Evolutionary conservation across 1,140 invertebrate genomes (phyloP).

Genomic region (Drosophila eugracilis): DNA sequence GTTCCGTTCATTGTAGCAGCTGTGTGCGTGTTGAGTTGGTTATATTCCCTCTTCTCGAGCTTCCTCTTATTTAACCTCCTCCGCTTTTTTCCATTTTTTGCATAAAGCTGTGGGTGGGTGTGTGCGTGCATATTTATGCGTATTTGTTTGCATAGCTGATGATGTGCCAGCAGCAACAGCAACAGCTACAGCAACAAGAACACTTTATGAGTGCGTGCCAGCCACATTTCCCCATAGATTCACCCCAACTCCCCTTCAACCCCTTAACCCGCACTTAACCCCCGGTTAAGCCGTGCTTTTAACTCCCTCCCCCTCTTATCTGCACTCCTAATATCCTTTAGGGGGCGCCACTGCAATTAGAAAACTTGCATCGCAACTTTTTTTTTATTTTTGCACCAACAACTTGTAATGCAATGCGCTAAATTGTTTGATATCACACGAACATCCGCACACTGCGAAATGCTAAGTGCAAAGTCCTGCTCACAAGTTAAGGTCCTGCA

Average conservation of each 20-base stretch:
- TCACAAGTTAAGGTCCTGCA: conserved; percentile 40
- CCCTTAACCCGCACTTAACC: conserved; percentile 8
- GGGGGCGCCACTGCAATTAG: conserved; percentile 67
- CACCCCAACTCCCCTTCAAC: neutral
- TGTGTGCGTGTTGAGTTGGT: conserved; percentile 62
- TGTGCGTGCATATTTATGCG: conserved; percentile 77
- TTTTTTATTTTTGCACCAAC: conserved; percentile 21
- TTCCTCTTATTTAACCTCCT: conserved; percentile 16
- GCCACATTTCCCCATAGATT: conserved; percentile 35
- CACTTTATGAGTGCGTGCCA: conserved; percentile 58
- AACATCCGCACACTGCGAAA: conserved; percentile 25
- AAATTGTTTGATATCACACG: conserved; percentile 71
- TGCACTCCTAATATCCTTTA: conserved; percentile 38
- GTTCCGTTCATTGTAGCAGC: conserved; percentile 18
- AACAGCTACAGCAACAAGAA: conserved; percentile 59
- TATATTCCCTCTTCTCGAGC: conserved; percentile 27
- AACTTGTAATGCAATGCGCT: conserved; percentile 74
- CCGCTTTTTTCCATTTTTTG: conserved; percentile 5
- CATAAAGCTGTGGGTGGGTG: conserved; percentile 42
- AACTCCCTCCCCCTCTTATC: conserved; percentile 2
- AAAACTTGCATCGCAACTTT: conserved; percentile 73
- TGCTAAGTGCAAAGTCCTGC: conserved; percentile 79
- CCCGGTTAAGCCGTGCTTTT: neutral
- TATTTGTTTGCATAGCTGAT: conserved; percentile 82
- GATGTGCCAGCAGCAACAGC: conserved; percentile 61